Percentiles rank a stretch among this genome's conserved stretches.
phyloP scores from a whole-genome alignment of 2,888 invertebrate genomes.

The Eretmocerus hayati region DNA sequence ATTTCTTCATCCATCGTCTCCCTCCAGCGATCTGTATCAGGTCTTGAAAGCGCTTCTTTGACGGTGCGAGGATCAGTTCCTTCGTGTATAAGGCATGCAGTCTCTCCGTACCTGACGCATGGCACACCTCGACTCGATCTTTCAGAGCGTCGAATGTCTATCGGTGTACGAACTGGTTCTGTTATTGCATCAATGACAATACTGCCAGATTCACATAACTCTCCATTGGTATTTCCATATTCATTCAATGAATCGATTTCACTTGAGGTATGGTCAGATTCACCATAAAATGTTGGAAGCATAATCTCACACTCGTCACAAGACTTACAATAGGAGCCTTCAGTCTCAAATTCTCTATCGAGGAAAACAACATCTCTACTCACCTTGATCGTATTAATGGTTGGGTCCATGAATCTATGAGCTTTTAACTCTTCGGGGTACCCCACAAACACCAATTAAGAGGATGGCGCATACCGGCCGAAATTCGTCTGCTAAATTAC shows the following conservation, averaged over 20 bases:
- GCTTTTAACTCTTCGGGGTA: too few species aligned
- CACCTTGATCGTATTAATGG: too few species aligned
- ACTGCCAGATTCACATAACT: not conserved
- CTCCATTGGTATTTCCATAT: not conserved
- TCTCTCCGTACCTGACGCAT: not conserved
- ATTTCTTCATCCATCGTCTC: slow-evolving; percentile 17
- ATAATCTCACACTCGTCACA: too few species aligned
- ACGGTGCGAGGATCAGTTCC: not conserved
- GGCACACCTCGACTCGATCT: not conserved
- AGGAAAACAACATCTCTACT: too few species aligned
- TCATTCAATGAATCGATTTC: not conserved
- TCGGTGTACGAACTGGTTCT: not conserved
- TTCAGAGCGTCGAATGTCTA: not conserved
- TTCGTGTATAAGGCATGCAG: too few species aligned
- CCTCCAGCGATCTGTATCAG: slow-evolving; percentile 10
- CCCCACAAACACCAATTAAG: too few species aligned
- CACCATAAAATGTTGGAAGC: not conserved
- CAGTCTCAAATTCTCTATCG: too few species aligned
- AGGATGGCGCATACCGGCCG: too few species aligned
- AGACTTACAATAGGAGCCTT: too few species aligned
- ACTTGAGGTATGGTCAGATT: not conserved
- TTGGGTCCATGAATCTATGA: too few species aligned
- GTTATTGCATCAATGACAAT: not conserved
- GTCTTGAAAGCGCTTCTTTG: slow-evolving; percentile 5
- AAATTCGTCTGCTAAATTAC: too few species aligned